Conservation (phyloP, 2,113 vertebrate genomes). For the Myrmophylax atrothorax region DNA sequence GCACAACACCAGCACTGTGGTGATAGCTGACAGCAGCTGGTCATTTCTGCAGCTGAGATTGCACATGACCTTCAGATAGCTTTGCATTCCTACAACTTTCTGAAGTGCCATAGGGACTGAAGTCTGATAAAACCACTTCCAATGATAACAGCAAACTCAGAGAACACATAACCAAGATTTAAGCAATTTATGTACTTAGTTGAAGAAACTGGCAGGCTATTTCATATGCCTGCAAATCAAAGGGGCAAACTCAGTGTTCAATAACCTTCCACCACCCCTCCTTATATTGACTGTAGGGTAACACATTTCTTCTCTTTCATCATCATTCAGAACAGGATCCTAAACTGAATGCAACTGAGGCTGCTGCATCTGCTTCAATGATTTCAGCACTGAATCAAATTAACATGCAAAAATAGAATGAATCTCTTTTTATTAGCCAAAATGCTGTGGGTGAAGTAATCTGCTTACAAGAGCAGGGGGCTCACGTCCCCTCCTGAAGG, state of each 20-base stretch:
- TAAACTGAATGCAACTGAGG: background rate
- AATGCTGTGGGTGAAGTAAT: background rate
- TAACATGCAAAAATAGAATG: background rate
- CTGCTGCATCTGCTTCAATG: background rate
- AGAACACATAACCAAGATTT: background rate
- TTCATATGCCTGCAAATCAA: background rate
- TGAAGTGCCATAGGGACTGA: background rate
- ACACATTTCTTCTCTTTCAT: background rate
- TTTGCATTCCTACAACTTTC: background rate
- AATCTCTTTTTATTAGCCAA: background rate
- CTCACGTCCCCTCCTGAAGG: background rate
- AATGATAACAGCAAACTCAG: background rate
- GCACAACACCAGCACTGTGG: background rate
- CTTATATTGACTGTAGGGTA: background rate
- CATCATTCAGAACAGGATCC: background rate
- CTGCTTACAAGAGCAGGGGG: background rate
- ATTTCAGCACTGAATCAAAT: background rate
- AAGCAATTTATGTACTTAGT: background rate
- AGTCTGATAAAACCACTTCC: background rate
- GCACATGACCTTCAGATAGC: background rate
- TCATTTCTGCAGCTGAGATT: background rate
- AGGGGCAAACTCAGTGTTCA: background rate
- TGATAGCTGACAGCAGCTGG: background rate
- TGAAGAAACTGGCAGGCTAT: background rate
- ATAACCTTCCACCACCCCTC: accelerated